Percentiles rank a stretch among this genome's conserved stretches.
Conservation (phyloP, 1,140 invertebrate species). For the Polypedilum pembai region DNA sequence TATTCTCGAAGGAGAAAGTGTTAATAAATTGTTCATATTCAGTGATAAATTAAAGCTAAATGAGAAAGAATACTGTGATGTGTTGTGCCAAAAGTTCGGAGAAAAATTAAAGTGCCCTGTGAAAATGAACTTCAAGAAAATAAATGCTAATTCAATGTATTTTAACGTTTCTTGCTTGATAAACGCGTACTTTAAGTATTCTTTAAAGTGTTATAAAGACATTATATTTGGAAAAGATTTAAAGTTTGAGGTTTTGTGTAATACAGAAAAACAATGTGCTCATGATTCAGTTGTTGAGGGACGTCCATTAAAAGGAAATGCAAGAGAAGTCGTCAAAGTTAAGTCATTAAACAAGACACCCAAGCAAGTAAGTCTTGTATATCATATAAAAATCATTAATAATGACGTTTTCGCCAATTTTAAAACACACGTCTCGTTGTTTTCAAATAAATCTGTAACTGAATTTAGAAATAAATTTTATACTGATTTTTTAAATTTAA, state of each 20-base stretch:
- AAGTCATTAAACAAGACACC: background rate
- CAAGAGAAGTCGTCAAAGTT: background rate
- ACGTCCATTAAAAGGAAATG: background rate
- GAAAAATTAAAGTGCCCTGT: background rate
- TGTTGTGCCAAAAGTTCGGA: background rate
- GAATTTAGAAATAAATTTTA: too few relatives aligned
- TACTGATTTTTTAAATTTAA: too few relatives aligned
- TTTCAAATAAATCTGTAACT: too few relatives aligned
- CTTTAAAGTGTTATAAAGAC: background rate
- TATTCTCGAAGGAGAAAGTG: background rate
- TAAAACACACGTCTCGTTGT: too few relatives aligned
- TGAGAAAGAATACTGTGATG: background rate
- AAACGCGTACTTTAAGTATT: background rate
- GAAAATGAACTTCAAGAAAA: background rate
- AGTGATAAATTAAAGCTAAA: background rate
- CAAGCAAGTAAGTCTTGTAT: background rate
- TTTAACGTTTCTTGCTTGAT: background rate
- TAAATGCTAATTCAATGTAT: background rate
- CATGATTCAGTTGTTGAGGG: background rate
- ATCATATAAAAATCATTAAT: too few relatives aligned
- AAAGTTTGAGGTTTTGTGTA: background rate
- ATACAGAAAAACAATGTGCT: background rate
- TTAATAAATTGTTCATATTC: background rate
- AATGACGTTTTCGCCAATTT: too few relatives aligned
- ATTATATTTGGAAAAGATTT: background rate